Conservation (phyloP, 64 coral and sea anemone genomes). For the Montipora capricornis region DNA sequence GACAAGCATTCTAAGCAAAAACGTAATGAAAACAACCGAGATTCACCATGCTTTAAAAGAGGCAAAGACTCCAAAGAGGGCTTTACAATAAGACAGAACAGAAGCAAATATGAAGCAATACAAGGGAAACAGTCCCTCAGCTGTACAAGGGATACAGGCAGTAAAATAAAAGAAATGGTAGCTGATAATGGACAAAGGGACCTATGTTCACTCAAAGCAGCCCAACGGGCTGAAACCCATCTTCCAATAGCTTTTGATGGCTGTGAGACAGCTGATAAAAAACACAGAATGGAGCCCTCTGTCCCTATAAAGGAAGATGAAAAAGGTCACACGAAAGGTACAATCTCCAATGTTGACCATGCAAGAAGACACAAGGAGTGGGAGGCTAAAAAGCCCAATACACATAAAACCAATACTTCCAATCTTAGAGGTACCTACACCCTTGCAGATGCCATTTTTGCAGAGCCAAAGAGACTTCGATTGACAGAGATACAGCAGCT, state of each 20-base stretch:
- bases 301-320: not conserved
- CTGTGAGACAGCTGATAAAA: no score
- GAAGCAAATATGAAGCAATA: not conserved
- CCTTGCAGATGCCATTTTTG: not conserved
- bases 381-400: not conserved
- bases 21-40: no score
- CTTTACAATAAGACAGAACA: not conserved
- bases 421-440: not conserved
- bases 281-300: not conserved
- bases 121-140: not conserved
- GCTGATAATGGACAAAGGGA: no score
- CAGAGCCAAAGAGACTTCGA: slow-evolving; percentile 62
- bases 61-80: not conserved
- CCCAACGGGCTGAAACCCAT: not conserved
- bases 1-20: no score
- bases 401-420: not conserved
- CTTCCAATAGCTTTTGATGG: not conserved
- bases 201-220: no score
- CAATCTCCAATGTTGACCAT: no score
- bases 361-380: not conserved
- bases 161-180: not conserved
- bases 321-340: no score
- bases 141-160: not conserved
- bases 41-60: no score
- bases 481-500: slow-evolving; percentile 76